A percentile compares a stretch with the other conserved stretches of the same genome.
phyloP scores from a whole-genome alignment of 2,113 vertebrate genomes.

The Leucopsar rothschildi region DNA sequence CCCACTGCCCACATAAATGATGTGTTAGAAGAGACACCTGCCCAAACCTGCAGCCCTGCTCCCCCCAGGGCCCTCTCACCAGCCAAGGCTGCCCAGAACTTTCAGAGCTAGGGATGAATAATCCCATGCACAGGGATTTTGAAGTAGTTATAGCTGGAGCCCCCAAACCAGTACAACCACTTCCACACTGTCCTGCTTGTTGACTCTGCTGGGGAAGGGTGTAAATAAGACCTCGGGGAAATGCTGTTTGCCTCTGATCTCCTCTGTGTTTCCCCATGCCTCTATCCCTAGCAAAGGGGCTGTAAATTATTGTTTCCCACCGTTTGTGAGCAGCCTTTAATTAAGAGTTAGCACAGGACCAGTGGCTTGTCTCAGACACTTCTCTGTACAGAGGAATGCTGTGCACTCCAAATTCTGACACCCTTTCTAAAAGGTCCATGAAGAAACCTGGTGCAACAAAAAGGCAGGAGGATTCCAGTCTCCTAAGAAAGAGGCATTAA shows the following conservation, averaged over 20 bases:
- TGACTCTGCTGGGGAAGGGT: background rate
- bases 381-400: background rate
- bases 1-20: background rate
- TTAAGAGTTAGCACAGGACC: background rate
- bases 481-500: slow-evolving; percentile 6
- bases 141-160: background rate
- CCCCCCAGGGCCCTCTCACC: background rate
- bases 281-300: background rate
- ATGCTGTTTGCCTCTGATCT: background rate
- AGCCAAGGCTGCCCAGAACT: background rate
- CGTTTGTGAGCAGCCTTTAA: background rate
- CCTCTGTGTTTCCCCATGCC: background rate
- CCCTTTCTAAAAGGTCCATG: background rate
- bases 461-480: background rate
- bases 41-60: background rate
- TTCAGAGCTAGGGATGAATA: background rate
- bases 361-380: background rate
- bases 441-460: background rate
- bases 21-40: background rate
- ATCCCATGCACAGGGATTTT: background rate
- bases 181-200: background rate
- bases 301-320: background rate
- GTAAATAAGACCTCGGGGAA: background rate
- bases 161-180: background rate
- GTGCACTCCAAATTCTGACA: background rate